These are phyloP conservation scores for Pterocles gutturalis DNA, from an alignment of 2,113 vertebrate species.

Conservation along the genomic window DNA sequence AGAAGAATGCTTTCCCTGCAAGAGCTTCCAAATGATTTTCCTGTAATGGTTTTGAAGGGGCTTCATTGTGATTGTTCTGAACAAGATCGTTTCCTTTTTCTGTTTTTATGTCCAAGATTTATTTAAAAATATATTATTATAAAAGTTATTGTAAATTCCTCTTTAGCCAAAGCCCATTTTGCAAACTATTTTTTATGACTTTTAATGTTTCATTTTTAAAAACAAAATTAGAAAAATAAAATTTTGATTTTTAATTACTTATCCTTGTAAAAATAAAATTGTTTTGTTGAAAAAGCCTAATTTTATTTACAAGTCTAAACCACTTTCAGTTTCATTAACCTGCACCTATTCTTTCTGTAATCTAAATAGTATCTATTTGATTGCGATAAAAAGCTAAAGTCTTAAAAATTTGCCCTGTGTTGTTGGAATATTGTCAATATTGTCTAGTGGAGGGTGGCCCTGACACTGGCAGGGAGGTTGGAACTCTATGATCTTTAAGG, in stretches of 20 bases:
- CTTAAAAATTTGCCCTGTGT: not conserved
- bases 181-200: not conserved
- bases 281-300: not conserved
- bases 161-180: not conserved
- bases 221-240: not conserved
- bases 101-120: accelerated
- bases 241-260: not conserved
- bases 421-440: not conserved
- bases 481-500: too few species aligned
- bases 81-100: not conserved
- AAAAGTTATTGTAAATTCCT: not conserved
- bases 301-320: not conserved
- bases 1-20: not conserved
- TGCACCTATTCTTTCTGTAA: not conserved
- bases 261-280: not conserved
- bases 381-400: not conserved
- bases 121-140: not conserved
- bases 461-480: too few species aligned
- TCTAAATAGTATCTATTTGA: not conserved
- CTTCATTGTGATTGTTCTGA: not conserved
- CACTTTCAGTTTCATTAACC: not conserved
- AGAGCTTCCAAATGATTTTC: not conserved
- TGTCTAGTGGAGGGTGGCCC: not conserved
- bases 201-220: not conserved
- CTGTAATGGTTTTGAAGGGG: not conserved